Base-by-base conservation (phyloP, 2,113 vertebrate species). In the Nymphicus hollandicus region DNA sequence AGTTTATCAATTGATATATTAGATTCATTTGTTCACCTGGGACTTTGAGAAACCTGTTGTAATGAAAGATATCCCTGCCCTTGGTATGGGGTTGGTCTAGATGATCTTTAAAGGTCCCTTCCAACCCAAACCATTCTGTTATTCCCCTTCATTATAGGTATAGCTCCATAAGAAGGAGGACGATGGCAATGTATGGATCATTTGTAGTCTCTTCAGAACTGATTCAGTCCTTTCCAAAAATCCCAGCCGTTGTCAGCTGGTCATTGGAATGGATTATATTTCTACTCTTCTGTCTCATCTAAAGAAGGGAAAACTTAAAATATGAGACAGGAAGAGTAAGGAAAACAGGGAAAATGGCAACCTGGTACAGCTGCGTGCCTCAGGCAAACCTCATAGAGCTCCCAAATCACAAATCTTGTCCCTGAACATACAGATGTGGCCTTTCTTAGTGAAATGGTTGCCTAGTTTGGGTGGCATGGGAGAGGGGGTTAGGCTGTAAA, bases 391-490 rank as follows among this genome's bases (percentile, higher is more conserved):
- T 86, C 63, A 10, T 7, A 46, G 35, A 16, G 37, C 47, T 91
- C 52, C 61, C 43, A 71, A 80, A 71, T 79, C n/a, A n/a, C 56
- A 70, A 29, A 47, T 52, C 49, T 73, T 41, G 11, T 49, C 58
- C 64, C n/a, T 63, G 43, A 56, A n/a, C 37, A 5, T 16, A 29
- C 0, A 0, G 46, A 29, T 0, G 0, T 18, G 6, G 69, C 13
- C 2, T 71, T 91, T 94, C 81, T 81, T 1, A 1, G 33, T 68
- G 65, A 71, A 89, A 71, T 33, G 29, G 7, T 52, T 81, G 58
- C 69, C 27, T 79, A 17, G 29, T 44, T 77, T 56, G 55, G 28
- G 49, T 80, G 41, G 22, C 44, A 53, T 25, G 31, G 37, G 49
- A 70, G 33, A 73, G 7, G 6, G 39, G 4, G 15, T 63, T 87